A percentile compares a stretch with the other conserved stretches of the same genome.
Conservation (phyloP, 2,888 invertebrate genomes). For the Nomada hirtipes region DNA sequence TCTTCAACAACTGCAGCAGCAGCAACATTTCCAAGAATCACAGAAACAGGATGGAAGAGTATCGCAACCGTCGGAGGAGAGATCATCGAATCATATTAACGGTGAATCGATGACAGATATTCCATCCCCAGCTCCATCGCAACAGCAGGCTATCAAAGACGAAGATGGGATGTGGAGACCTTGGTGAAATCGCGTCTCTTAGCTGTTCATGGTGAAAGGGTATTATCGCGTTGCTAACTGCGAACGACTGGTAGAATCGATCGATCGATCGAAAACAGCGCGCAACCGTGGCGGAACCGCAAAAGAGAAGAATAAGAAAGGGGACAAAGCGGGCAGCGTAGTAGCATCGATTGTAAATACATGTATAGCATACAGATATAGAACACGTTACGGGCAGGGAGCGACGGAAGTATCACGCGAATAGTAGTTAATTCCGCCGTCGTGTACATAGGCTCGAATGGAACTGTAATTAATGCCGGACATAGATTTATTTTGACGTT, state of each 20-base stretch:
- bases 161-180: conserved; percentile 84
- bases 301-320: too few relatives aligned
- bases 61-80: conserved; percentile 67
- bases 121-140: conserved; percentile 71
- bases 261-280: background rate
- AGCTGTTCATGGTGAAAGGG: background rate
- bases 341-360: background rate
- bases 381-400: conserved; percentile 5
- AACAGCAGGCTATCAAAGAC: conserved; percentile 79
- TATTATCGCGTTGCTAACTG: background rate
- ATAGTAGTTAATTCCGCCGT: conserved; percentile 67
- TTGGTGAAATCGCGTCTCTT: conserved; percentile 73
- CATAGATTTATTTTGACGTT: conserved; percentile 84
- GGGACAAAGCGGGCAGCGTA: too few relatives aligned
- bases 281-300: background rate
- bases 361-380: conserved; percentile 61
- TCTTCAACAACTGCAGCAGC: conserved; percentile 46
- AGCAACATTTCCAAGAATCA: conserved; percentile 32
- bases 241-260: background rate
- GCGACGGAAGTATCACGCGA: conserved; percentile 21
- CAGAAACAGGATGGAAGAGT: conserved; percentile 1
- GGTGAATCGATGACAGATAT: conserved; percentile 71
- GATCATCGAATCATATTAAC: conserved; percentile 76
- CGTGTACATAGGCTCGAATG: conserved; percentile 76
- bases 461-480: conserved; percentile 79